Base-by-base conservation (phyloP, 2,888 invertebrate genomes). In the Spicauda simplicius region DNA sequence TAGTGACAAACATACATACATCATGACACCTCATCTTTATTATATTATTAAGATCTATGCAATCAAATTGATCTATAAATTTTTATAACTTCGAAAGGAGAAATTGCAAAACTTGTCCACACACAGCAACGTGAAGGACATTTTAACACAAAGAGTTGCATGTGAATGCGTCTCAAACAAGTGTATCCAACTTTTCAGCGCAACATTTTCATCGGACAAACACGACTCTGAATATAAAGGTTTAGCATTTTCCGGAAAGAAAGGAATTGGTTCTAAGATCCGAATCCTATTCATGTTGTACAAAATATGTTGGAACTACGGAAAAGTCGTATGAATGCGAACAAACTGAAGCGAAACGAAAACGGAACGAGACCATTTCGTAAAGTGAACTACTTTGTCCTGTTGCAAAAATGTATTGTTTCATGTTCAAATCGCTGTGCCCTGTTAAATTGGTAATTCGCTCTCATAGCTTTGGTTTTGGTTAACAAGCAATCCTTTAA, bases 201-300 rank as follows among this genome's bases (percentile, higher is more conserved):
- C n/a, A 61, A 61, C 53, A 61, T 20, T 61, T 61, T 45, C 41
- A 45, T 63, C 45, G 25, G 55, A 63, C 55, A 64, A 64, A 58
- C 64, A 64, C 41, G 14, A 25, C 50, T 52, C 25, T 30, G 50
- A 56, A 58, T 45, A 64, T 56, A 56, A 56, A 56, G 37, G 52
- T 53, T 53, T 53, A 53, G 53, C 37, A 64, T 58, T 64, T 55
- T 41, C 64, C 12, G 41, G 52, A 58, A 53, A 58, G 41, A 58
- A 64, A 64, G 53, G 52, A 58, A 53, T 64, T 58, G 64, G 41
- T 64, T 58, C 64, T 64, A 37, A 64, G 41, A 64, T 58, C 37
- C 52, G 57, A 57, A 58, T 64, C 52, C 64, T 25, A 64, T 58
- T 64, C 64, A 64, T 53, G 64, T 41, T 50, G 19, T 16, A 64